Conservation (phyloP, 2,113 vertebrate genomes). For the Entelurus aequoreus region DNA sequence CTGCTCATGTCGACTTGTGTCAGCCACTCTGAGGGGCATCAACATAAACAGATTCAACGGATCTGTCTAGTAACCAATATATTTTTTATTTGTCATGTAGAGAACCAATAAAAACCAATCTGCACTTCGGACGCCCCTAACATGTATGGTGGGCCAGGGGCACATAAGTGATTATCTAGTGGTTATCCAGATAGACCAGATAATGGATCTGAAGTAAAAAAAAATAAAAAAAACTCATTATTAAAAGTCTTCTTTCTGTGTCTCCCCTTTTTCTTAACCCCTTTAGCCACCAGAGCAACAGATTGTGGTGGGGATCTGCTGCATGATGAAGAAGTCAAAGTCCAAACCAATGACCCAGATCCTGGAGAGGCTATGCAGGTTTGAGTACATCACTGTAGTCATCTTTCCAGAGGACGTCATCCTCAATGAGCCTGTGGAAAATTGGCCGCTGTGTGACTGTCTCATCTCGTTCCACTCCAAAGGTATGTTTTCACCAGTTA, state of each 20-base stretch:
- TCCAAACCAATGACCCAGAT: constrained; percentile 99
- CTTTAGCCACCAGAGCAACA: constrained; percentile 87
- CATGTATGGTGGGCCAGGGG: neutral
- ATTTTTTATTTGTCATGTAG: too few species aligned
- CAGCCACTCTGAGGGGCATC: too few species aligned
- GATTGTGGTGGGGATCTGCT: constrained; percentile 96
- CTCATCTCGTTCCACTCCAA: constrained; percentile 98
- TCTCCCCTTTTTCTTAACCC: neutral
- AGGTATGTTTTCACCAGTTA: constrained; percentile 66
- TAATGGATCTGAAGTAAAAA: neutral
- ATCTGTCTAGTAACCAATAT: too few species aligned
- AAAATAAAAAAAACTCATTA: too few species aligned
- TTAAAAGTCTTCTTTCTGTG: neutral
- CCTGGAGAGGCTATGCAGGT: constrained; percentile 93
- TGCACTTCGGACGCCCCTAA: too few species aligned
- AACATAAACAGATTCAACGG: too few species aligned
- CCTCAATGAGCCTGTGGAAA: constrained; percentile 92
- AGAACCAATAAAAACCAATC: too few species aligned
- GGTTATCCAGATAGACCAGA: neutral
- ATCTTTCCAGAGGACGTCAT: constrained; percentile 96
- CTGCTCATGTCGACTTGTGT: too few species aligned
- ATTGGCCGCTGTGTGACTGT: constrained; percentile 96
- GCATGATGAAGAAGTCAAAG: constrained; percentile 99
- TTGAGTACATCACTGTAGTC: constrained; percentile 95
- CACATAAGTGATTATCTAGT: too few species aligned